Evolutionary conservation across 2,888 invertebrate species (phyloP).

Genomic region (Thera britannica): DNA sequence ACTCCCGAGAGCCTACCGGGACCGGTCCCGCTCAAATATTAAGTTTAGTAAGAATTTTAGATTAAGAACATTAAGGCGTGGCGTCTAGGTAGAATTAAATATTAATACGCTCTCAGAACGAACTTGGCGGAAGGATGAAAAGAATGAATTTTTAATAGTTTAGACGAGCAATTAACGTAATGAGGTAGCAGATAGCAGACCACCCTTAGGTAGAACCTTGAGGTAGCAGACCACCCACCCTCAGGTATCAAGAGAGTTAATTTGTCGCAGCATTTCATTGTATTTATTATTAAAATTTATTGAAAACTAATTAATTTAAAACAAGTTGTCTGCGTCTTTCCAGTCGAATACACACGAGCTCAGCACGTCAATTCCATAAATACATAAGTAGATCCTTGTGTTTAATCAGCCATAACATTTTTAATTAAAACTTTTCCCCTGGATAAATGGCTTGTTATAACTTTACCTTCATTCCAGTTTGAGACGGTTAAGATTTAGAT

Average conservation of each 20-base stretch:
- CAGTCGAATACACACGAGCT: background rate
- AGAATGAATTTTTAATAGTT: constrained; percentile 81
- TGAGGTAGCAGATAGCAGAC: constrained; percentile 57
- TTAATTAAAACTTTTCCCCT: constrained; percentile 20
- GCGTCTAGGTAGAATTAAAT: constrained; percentile 76
- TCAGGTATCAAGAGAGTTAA: constrained; percentile 55
- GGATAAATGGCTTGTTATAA: no score
- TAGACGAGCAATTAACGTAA: constrained; percentile 75
- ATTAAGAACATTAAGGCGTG: constrained; percentile 74
- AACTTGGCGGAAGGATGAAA: constrained; percentile 65
- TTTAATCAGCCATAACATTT: background rate
- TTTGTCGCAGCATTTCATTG: constrained; percentile 54
- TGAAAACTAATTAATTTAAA: constrained; percentile 23
- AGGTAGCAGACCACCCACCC: constrained; percentile 54
- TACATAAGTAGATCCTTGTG: background rate
- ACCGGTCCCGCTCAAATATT: constrained; percentile 75
- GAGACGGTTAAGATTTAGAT: no score
- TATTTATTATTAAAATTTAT: constrained; percentile 5
- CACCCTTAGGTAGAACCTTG: no score
- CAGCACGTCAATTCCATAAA: constrained; percentile 14
- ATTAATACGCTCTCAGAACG: constrained; percentile 75
- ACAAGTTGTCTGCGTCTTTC: constrained; percentile 11
- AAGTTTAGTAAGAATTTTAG: constrained; percentile 82
- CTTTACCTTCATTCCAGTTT: no score
- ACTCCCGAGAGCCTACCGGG: constrained; percentile 63